Conservation (phyloP, 1,140 invertebrate genomes). For the Aethina tumida region DNA sequence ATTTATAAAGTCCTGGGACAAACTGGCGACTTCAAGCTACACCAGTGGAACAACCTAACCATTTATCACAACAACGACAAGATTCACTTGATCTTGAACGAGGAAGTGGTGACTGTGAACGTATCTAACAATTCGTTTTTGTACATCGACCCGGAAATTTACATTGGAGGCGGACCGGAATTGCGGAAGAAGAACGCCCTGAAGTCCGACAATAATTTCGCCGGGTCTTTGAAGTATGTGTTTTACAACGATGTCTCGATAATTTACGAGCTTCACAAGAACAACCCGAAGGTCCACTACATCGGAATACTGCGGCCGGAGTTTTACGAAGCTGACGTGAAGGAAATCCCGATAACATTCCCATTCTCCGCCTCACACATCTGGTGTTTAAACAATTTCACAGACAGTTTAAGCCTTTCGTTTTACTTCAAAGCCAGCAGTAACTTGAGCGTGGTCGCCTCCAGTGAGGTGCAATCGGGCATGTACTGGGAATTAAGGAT, state of each 20-base stretch:
- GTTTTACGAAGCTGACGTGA: slow-evolving; percentile 72
- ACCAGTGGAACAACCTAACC: slow-evolving; percentile 84
- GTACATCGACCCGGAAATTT: slow-evolving; percentile 87
- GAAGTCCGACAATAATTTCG: slow-evolving; percentile 63
- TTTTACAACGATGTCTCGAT: slow-evolving; percentile 89
- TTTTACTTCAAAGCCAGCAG: slow-evolving; percentile 85
- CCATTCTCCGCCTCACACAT: slow-evolving; percentile 82
- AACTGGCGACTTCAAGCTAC: slow-evolving; percentile 55
- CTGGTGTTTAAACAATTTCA: slow-evolving; percentile 67
- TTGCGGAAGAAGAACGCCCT: slow-evolving; percentile 65
- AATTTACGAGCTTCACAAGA: slow-evolving; percentile 72
- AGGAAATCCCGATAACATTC: slow-evolving; percentile 85
- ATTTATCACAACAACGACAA: slow-evolving; percentile 65
- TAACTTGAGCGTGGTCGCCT: slow-evolving; percentile 73
- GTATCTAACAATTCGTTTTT: slow-evolving; percentile 65
- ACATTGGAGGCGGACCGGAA: slow-evolving; percentile 66
- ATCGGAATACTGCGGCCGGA: slow-evolving; percentile 66
- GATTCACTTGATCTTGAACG: slow-evolving; percentile 64
- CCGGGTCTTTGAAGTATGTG: slow-evolving; percentile 81
- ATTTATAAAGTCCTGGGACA: slow-evolving; percentile 54
- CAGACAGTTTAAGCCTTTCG: slow-evolving; percentile 61
- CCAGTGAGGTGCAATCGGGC: slow-evolving; percentile 62
- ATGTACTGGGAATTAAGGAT: slow-evolving; percentile 80
- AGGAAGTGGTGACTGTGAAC: slow-evolving; percentile 54
- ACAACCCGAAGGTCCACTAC: slow-evolving; percentile 65